Evolutionary conservation across 1,140 invertebrate species (phyloP).

Genomic region (Chlorops oryzae): DNA sequence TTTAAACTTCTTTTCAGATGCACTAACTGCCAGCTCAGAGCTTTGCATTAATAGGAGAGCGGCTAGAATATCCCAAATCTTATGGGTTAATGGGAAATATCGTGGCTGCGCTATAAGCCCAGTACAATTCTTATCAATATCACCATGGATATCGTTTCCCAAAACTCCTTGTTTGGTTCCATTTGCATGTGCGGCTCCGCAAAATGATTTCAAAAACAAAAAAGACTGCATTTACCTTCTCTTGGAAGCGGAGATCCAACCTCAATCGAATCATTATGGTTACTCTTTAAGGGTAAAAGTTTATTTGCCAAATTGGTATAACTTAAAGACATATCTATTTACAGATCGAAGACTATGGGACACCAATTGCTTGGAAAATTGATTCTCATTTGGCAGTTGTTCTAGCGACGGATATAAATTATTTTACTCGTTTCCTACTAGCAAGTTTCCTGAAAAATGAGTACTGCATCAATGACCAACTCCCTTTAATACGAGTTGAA

Average conservation of each 20-base stretch:
- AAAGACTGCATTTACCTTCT: slow-evolving; percentile 26
- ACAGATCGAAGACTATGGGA: slow-evolving; percentile 62
- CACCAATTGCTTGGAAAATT: slow-evolving; percentile 59
- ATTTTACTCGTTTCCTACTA: slow-evolving; percentile 55
- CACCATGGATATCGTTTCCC: slow-evolving; percentile 42
- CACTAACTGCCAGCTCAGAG: slow-evolving; percentile 49
- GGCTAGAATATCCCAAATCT: slow-evolving; percentile 52
- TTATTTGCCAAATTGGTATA: not conserved
- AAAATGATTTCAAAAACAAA: slow-evolving; percentile 9
- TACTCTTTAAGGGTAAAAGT: slow-evolving; percentile 26
- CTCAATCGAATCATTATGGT: slow-evolving; percentile 8
- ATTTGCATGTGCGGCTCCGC: slow-evolving; percentile 22
- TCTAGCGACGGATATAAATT: slow-evolving; percentile 59
- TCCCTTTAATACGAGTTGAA: slow-evolving; percentile 58
- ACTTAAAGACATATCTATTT: slow-evolving; percentile 12
- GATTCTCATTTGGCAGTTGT: slow-evolving; percentile 57
- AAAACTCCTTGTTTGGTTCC: slow-evolving; percentile 29
- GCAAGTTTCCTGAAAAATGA: slow-evolving; percentile 55
- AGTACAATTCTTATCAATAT: slow-evolving; percentile 43
- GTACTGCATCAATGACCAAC: slow-evolving; percentile 58
- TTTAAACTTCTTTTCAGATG: slow-evolving; percentile 17
- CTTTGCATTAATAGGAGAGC: slow-evolving; percentile 51
- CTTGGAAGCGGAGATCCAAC: slow-evolving; percentile 28
- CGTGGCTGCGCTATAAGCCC: slow-evolving; percentile 52
- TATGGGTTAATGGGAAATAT: slow-evolving; percentile 52